Conservation (phyloP, 2,113 vertebrate species). For the Poicephalus gulielmi region DNA sequence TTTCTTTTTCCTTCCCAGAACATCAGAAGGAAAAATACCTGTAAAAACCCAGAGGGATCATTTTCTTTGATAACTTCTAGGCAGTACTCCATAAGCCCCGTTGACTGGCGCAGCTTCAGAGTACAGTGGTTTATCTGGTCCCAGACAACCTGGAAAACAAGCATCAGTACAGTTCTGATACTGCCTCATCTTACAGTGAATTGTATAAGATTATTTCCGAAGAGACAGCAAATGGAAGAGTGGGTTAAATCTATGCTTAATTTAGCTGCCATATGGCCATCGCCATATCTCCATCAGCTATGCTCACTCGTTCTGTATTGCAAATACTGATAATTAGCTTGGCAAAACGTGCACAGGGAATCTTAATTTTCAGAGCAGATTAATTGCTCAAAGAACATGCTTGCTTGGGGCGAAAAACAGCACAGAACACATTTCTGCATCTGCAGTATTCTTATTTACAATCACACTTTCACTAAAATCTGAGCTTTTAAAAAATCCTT, state of each 20-base stretch:
- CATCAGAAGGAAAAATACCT: conserved; percentile 74
- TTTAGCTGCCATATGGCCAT: conserved; percentile 61
- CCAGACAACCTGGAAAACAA: conserved; percentile 86
- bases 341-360: conserved; percentile 33
- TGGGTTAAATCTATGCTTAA: conserved; percentile 37
- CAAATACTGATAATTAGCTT: conserved; percentile 61
- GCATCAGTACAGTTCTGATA: neutral
- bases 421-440: neutral
- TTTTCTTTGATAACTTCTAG: conserved; percentile 97
- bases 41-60: conserved; percentile 93
- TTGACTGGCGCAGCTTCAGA: conserved; percentile 97
- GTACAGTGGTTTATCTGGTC: conserved; percentile 99
- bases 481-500: neutral
- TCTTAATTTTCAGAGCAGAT: conserved; percentile 55
- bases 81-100: conserved; percentile 97
- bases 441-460: neutral
- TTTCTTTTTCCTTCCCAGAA: neutral
- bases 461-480: neutral
- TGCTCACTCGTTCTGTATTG: conserved; percentile 30
- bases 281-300: conserved; percentile 15
- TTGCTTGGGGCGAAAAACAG: neutral
- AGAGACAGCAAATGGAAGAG: neutral
- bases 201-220: conserved; percentile 1
- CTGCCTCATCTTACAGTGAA: neutral
- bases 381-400: conserved; percentile 33